Evolutionary conservation across 2,113 vertebrate species (phyloP), one percentile per base, ranked within the genome.

Genomic region (Gallinago media): DNA sequence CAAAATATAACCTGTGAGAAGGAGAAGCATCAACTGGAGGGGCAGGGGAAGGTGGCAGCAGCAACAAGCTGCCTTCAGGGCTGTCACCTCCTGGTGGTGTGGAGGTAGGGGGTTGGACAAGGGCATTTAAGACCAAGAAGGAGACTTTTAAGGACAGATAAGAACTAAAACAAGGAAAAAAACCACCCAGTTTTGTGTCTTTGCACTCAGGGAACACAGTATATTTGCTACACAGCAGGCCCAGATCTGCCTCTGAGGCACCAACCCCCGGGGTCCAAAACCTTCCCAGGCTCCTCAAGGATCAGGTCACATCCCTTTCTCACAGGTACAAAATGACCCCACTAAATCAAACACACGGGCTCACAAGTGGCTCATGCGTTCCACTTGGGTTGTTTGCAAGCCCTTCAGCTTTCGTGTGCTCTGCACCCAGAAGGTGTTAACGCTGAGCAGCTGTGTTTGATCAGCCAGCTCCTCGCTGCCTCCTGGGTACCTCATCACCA

Each of bases 371-470:
- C 72, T 95, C 72, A 80, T 9, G 66, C 0, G 34, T 63, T 86
- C 70, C 92, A n/a, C 85, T 84, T 3, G 61, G 21, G 62, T 9
- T 96, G 76, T 94, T 86, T 93, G 91, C 73, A 89, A 84, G 83
- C 58, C 86, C 83, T 91, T 21, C 65, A 61, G 73, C 46, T 54
- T 65, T 40, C 54, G 3, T 54, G 76, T 86, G 17, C 89, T 87
- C 44, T 34, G 29, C 26, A 5, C 54, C 92, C 32, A 19, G 66
- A 83, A 52, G 84, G 21, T 75, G 93, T 44, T 9, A 46, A 46
- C 7, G 68, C 34, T 29, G 26, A 87, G 16, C 95, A 96, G 76
- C 85, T 96, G 90, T 86, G 88, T 95, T 94, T 94, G 79, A 40
- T 8, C 42, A 89, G 76, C 61, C 93, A 88, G 84, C 72, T 67